These are phyloP conservation scores for Bombycilla garrulus DNA, from an alignment of 2,113 vertebrate species.

Conservation along the genomic window DNA sequence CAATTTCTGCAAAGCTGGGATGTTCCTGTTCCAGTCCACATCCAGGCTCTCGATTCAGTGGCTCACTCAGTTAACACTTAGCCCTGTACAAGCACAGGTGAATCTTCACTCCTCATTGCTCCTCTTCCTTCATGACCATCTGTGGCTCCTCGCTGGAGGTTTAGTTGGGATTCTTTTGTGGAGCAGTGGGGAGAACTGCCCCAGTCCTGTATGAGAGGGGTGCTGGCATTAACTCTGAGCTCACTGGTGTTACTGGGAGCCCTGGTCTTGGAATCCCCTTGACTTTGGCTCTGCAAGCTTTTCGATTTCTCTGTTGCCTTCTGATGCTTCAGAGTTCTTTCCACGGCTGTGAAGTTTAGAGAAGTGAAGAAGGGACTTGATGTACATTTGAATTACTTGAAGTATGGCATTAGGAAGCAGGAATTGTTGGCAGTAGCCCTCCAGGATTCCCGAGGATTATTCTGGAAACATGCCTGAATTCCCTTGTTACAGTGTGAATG, in stretches of 20 bases:
- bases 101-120: not conserved
- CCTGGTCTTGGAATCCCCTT: not conserved
- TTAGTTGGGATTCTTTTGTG: not conserved
- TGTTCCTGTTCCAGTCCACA: not conserved
- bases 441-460: not conserved
- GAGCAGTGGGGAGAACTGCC: not conserved
- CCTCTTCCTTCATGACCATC: not conserved
- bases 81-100: not conserved
- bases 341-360: not conserved
- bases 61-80: not conserved
- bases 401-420: not conserved
- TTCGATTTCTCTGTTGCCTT: not conserved
- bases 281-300: not conserved
- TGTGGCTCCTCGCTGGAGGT: not conserved
- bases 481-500: not conserved
- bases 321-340: not conserved
- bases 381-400: not conserved
- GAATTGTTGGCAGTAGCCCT: not conserved
- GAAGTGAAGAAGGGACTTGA: not conserved
- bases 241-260: not conserved
- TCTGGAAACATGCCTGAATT: not conserved
- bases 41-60: not conserved
- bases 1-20: not conserved
- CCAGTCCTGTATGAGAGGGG: fast-evolving
- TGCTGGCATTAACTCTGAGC: not conserved